Evolutionary conservation across 2,113 vertebrate species (phyloP).

Genomic region (Etheostoma spectabile): DNA sequence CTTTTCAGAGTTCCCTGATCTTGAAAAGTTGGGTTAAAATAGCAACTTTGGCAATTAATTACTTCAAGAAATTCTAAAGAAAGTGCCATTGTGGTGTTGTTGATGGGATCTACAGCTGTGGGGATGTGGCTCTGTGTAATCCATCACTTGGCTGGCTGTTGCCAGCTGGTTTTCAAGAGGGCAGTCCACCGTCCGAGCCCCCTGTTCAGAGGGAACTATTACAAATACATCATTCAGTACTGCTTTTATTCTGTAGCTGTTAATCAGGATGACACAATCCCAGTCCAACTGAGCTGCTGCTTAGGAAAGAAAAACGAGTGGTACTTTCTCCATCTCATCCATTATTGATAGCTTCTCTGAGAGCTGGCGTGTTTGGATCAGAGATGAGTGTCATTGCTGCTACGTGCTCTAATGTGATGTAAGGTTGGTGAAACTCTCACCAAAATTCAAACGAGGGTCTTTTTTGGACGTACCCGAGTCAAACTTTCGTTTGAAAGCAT

Average conservation of each 20-base stretch:
- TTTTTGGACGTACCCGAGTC: no score
- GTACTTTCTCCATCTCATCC: conserved; percentile 49
- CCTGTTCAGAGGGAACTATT: conserved; percentile 60
- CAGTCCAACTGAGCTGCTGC: conserved; percentile 19
- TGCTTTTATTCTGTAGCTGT: conserved; percentile 57
- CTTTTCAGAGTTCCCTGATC: background rate
- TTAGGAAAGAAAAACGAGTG: conserved; percentile 38
- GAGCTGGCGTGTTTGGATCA: conserved; percentile 34
- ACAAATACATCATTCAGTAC: conserved; percentile 71
- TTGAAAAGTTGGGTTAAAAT: conserved; percentile 30
- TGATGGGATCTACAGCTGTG: conserved; percentile 48
- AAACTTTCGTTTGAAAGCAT: no score
- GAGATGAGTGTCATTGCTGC: no score
- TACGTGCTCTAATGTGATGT: conserved; percentile 50
- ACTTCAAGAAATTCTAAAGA: conserved; percentile 13
- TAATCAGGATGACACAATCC: conserved; percentile 50
- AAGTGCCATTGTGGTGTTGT: conserved; percentile 1
- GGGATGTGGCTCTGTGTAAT: conserved; percentile 60
- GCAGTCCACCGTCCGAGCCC: conserved; percentile 25
- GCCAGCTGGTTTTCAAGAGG: conserved; percentile 50
- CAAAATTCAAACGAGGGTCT: no score
- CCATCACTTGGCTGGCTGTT: conserved; percentile 64
- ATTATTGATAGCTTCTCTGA: conserved; percentile 59
- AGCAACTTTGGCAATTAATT: conserved; percentile 37
- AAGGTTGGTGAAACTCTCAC: conserved; percentile 5